These are phyloP conservation scores for Eurystomus gularis DNA, from an alignment of 2,113 vertebrate species.

Conservation along the genomic window DNA sequence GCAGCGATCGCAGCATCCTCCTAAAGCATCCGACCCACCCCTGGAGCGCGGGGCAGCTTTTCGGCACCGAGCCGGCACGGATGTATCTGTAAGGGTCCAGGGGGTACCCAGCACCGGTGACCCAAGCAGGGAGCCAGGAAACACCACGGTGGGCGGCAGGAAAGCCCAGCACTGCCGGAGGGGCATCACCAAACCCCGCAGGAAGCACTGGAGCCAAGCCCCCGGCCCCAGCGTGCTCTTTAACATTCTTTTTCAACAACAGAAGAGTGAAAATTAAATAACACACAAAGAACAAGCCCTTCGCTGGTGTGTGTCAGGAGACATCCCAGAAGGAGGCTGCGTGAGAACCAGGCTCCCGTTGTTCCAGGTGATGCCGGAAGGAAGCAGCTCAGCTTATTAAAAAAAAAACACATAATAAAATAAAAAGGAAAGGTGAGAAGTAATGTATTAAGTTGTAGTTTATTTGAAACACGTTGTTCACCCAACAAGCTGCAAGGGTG, in stretches of 20 bases:
- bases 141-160: background rate
- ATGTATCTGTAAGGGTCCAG: background rate
- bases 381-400: background rate
- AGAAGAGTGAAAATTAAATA: background rate
- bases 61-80: fast-evolving
- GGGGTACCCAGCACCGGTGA: background rate
- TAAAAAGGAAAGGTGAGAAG: slow-evolving; percentile 17
- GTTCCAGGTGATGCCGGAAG: slow-evolving; percentile 8
- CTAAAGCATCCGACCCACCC: background rate
- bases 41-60: background rate
- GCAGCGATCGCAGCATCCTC: background rate
- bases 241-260: background rate
- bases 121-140: slow-evolving; percentile 39
- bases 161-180: background rate
- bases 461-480: fast-evolving
- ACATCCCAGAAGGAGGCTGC: background rate
- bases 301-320: fast-evolving
- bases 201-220: background rate
- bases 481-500: fast-evolving
- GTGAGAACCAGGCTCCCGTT: background rate
- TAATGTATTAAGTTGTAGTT: background rate
- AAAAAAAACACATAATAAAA: background rate
- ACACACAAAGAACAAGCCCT: background rate
- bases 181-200: background rate
- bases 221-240: fast-evolving